Evolutionary conservation across 2,113 vertebrate species (phyloP), one percentile per base, ranked within the genome.

Genomic region (Calidris pugnax): DNA sequence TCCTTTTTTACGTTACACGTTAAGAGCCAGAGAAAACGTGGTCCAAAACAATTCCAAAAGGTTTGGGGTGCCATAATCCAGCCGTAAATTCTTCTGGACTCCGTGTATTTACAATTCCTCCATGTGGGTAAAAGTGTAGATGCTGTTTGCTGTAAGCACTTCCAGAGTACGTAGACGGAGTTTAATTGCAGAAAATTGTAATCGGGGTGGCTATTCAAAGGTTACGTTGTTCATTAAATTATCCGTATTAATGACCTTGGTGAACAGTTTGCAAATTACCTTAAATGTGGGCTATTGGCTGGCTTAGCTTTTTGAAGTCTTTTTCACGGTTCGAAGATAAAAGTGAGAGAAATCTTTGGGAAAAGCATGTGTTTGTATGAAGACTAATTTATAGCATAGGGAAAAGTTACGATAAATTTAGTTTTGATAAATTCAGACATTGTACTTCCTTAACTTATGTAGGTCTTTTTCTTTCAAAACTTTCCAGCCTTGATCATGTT

Each of bases 61-160:
- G 14, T 39, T 60, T 4, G 17, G n/a, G 74, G 67, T 60, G 32
- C 75, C 1, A 2, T 80, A 41, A 66, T 55, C 1, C 20, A 83
- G 50, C 55, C 45, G 2, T n/a, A 66, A 37, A 24, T 87, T 64
- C 67, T 72, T 47, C 63, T 67, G 20, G 21, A 11, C n/a, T 57
- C 15, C 0, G 0, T 23, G 16, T 7, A 1, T 33, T 69, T 2
- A 2, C 28, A 6, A 0, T 32, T 50, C 9, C 13, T 68, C 43
- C 27, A 6, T 21, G 1, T 15, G n/a, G 0, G 1, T 47, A 19
- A 78, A 95, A 80, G 86, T 92, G 64, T 39, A 59, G 90, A 51
- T 3, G 3, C n/a, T 19, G 57, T 18, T 67, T 71, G 62, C 69
- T 41, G 18, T 28, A 75, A 76, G 62, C 5, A 0, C 32, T 66